Evolutionary conservation across 2,797 vertebrate species (phyloP), one percentile per base, ranked within the genome.

Genomic region (Australoheros facetus): DNA sequence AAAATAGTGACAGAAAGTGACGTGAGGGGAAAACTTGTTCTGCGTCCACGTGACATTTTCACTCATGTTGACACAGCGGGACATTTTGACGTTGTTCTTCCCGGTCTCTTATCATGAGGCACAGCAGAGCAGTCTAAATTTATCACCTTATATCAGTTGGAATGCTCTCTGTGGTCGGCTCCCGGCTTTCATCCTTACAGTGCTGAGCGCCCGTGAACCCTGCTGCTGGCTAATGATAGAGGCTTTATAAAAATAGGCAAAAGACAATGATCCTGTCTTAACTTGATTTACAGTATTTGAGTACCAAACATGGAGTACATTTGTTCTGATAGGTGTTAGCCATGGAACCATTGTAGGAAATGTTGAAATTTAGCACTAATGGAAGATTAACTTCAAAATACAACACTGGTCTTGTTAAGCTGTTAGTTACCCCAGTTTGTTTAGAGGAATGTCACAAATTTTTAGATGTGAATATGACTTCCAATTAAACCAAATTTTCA

Each of bases 81-180:
- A 88, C 69, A 26, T 85, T 87, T 80, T 78, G 84, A 80, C 74
- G 75, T 85, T 92, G 79, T 86, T 51, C 57, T 75, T 84, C 73
- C 77, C 14, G 8, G 39, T 77, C 83, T 87, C 88, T 95, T 95
- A 96, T 95, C 94, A n/a, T 88, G 91, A 93, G 82, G 69, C 84
- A 73, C 80, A 69, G 83, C 89, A 94, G 92, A 89, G 89, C 82
- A 2, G 80, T 88, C 94, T 96, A 95, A 94, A 94, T 95, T 95
- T 96, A 96, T 93, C 87, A 58, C 87, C 87, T 93, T 92, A 84
- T 95, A 94, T 94, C 92, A 48, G 78, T 62, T 78, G 93, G 95
- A 95, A 95, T 95, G 95, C 56, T 73, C 85, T 88, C 91, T 86
- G 90, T 73, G 90, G 85, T 90, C 77, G 78, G 89, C 87, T 81